These are phyloP conservation scores for Squalus acanthias DNA, from an alignment of 2,797 vertebrate species.

Conservation along the genomic window DNA sequence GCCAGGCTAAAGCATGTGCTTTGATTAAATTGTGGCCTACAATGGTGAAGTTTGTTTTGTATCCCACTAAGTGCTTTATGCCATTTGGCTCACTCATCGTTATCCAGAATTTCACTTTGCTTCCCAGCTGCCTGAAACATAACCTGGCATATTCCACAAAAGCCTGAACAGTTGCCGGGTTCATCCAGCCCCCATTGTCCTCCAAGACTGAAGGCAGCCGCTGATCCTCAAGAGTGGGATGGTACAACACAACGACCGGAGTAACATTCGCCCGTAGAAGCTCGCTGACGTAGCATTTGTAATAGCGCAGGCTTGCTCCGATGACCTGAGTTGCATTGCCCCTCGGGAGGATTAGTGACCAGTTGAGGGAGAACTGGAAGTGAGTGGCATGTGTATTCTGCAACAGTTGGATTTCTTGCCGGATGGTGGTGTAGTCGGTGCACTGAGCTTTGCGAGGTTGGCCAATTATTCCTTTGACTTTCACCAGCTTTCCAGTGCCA, in stretches of 20 bases:
- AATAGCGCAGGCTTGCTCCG: conserved; percentile 74
- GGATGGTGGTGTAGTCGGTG: conserved; percentile 73
- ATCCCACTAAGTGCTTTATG: conserved; percentile 39
- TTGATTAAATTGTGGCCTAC: conserved; percentile 81
- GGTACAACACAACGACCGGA: conserved; percentile 87
- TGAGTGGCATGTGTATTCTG: conserved; percentile 69
- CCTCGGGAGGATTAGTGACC: conserved; percentile 78
- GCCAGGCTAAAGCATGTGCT: conserved; percentile 84
- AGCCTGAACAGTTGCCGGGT: conserved; percentile 65
- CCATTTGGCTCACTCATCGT: conserved; percentile 83
- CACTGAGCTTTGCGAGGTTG: conserved; percentile 62
- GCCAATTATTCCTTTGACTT: conserved; percentile 62
- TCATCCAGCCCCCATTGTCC: conserved; percentile 73
- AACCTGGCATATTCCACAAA: conserved; percentile 80
- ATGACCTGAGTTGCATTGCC: conserved; percentile 72
- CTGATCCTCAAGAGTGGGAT: conserved; percentile 67
- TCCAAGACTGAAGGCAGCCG: conserved; percentile 72
- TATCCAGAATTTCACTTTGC: conserved; percentile 86
- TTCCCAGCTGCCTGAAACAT: conserved; percentile 78
- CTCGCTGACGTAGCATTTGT: conserved; percentile 78
- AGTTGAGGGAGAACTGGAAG: conserved; percentile 89
- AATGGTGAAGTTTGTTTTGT: conserved; percentile 67
- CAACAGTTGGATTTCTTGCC: conserved; percentile 75
- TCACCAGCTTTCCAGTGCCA: conserved; percentile 72
- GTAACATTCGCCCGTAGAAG: conserved; percentile 77